Evolutionary conservation across 1,140 invertebrate species (phyloP), one percentile per base, ranked within the genome.

Genomic region (Eupeodes corollae): DNA sequence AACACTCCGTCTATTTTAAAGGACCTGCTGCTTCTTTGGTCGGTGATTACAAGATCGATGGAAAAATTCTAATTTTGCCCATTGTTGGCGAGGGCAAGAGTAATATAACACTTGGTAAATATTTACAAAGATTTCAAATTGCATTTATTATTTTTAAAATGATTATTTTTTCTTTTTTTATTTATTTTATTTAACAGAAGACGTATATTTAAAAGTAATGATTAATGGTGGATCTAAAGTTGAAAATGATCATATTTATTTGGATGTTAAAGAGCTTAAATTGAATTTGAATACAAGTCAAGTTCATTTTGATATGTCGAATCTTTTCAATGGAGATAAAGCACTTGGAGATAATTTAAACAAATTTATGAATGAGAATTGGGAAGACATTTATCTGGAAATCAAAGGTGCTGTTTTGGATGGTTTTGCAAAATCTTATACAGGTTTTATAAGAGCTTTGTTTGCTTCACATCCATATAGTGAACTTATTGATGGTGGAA

Each of bases 51-150:
- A 54, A 52, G 6, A 60, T 75, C 14, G 63, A 70, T 6, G 77
- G 77, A 16, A 62, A 65, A 47, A 59, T 79, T 8, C 56, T 79
- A 2, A 63, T 78, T 13, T 54, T 78, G n/a, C 76, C 76, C 0
- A 72, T 79, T 44, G 59, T 65, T n/a, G 77, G 77, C 16, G 59
- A 69, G 5, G 77, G 77, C 12, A 32, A 32, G 0, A 52, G 54
- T 1, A 19, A 51, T 26, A 63, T 65, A 13, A 26, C 16, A 0
- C 41, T 65, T 15, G 38, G 62, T 65, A 57, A 46, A 42, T 41
- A n/a, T 33, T 44, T 16, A 6, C 31, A 43, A 19, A 43, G n/a
- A 26, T 26, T 8, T 26, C 8, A 26, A 26, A 26, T 26, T n/a
- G n/a, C 21, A 26, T 5, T 5, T 8, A 26, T 26, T 5, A 26